Evolutionary conservation across 2,888 invertebrate genomes (phyloP).

Genomic region (Ormyrus pomaceus): DNA sequence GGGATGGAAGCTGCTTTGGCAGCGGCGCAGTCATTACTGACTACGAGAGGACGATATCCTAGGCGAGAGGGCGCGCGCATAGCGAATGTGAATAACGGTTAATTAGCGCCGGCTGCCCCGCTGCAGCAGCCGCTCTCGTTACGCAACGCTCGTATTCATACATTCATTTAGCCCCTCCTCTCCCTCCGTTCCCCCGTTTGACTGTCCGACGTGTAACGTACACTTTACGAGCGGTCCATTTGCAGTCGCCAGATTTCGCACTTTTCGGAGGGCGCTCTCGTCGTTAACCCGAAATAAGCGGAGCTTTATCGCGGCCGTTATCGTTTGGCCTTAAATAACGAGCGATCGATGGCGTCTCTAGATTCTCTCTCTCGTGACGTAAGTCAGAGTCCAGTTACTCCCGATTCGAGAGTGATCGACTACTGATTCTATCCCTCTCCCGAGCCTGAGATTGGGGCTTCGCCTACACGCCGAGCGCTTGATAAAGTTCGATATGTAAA

Average conservation of each 20-base stretch:
- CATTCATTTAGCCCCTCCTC: too few relatives aligned
- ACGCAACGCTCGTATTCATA: constrained; percentile 45
- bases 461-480: too few relatives aligned
- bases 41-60: too few relatives aligned
- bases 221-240: not conserved
- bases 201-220: not conserved
- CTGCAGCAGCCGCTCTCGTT: constrained; percentile 54
- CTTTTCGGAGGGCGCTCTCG: not conserved
- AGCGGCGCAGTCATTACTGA: not conserved
- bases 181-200: too few relatives aligned
- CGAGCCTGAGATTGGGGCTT: too few relatives aligned
- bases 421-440: not conserved
- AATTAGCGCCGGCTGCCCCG: constrained; percentile 58
- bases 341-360: not conserved
- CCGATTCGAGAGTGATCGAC: not conserved
- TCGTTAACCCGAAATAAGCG: too few relatives aligned
- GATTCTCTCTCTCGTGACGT: not conserved
- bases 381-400: not conserved
- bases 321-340: not conserved
- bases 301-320: not conserved
- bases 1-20: not conserved
- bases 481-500: constrained; percentile 18
- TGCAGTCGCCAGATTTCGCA: not conserved
- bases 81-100: constrained; percentile 60
- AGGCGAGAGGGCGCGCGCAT: not conserved